Base-by-base conservation (phyloP, 1,140 invertebrate genomes). In the Holcopasites calliopsidis region DNA sequence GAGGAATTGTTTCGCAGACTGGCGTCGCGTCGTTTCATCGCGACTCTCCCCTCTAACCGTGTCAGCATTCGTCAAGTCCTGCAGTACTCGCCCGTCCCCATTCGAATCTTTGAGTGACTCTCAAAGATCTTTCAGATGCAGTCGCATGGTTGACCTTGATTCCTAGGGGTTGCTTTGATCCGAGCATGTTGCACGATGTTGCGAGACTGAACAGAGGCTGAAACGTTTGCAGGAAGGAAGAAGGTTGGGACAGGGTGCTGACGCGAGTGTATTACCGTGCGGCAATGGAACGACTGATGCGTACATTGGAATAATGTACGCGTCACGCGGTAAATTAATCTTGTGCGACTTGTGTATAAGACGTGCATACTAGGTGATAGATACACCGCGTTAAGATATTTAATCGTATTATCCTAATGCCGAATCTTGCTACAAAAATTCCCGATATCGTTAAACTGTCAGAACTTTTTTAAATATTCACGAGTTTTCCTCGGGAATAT, bases 1-100 rank as follows among this genome's bases (percentile, higher is more conserved):
- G n/a, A 86, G 74, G 79, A 77, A 86, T 86, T 86, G 83, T 85
- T 83, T 85, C 72, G 77, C 66, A 68, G 60, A 50, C 69, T 69
- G 55, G 21, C 61, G 33, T 28, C 42, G 33, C 62, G 33, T 44
- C 68, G 49, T 66, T 68, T 64, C 65, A 50, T 68, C 72, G 77
- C 72, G 13, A 16, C 40, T 69, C 1, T 33, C 26, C 28, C 26
- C 23, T 44, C 18, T 44, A 10, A 13, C 35, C 62, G 3, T 8
- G 62, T 38, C 62, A 35, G 23, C 28, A 13, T 54, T 11, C 26
- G 11, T 72, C 58, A 62, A 26, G 23, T 35, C 38, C 8, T 33
- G 52, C n/a, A n/a, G 31, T 42, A 18, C 16, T 28, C 44, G 1
- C 23, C 28, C 38, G 26, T 33, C 66, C 16, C 21, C 5, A 68